phyloP scores from a whole-genome alignment of 2,888 invertebrate species.

The Agrotis puta region DNA sequence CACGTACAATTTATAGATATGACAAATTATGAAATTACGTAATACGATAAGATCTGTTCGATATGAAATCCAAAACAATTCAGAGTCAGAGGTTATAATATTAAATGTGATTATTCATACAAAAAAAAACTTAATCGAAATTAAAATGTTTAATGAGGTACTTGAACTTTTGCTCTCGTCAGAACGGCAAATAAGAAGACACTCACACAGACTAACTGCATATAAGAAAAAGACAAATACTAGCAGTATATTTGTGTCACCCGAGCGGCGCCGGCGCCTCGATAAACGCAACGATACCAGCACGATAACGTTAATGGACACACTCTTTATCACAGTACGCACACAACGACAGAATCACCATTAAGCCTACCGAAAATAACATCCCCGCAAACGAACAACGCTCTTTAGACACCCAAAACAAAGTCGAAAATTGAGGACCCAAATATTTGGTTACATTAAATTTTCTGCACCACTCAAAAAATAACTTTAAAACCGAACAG shows the following conservation, averaged over 20 bases:
- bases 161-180: constrained; percentile 29
- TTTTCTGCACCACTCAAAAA: constrained; percentile 19
- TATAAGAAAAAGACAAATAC: constrained; percentile 77
- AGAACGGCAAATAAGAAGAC: constrained; percentile 43
- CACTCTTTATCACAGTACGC: constrained; percentile 82
- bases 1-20: constrained; percentile 36
- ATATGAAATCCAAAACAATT: constrained; percentile 39
- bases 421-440: constrained; percentile 39
- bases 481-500: constrained; percentile 57
- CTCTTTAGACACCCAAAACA: constrained; percentile 58
- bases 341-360: constrained; percentile 71
- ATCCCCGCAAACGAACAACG: constrained; percentile 67
- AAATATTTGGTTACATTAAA: constrained; percentile 20
- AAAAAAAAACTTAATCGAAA: not conserved
- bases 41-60: constrained; percentile 53
- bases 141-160: constrained; percentile 9
- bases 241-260: constrained; percentile 80
- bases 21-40: constrained; percentile 51
- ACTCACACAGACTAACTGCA: constrained; percentile 59
- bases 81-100: constrained; percentile 8
- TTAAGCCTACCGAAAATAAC: constrained; percentile 74
- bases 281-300: constrained; percentile 87
- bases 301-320: constrained; percentile 89
- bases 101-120: not conserved
- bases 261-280: constrained; percentile 87